Evolutionary conservation across 2,888 invertebrate genomes (phyloP).

Genomic region (Rhamnusium bicolor): DNA sequence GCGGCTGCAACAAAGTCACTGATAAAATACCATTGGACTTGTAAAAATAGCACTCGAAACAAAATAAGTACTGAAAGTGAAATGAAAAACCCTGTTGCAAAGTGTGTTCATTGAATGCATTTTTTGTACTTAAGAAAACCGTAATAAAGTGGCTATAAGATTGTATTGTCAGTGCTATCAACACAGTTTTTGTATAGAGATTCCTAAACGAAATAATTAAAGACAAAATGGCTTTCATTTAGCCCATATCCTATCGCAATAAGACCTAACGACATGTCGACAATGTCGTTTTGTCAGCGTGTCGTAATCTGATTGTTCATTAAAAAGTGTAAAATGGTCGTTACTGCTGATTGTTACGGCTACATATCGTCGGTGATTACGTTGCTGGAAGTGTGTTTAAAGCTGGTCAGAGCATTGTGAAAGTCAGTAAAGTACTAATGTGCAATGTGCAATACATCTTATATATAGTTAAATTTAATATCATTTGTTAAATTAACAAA

Average conservation of each 20-base stretch:
- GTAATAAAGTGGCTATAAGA: constrained; percentile 37
- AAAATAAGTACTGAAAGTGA: neutral
- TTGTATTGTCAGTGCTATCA: constrained; percentile 37
- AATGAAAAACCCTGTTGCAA: constrained; percentile 15
- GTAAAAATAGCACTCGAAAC: constrained; percentile 5
- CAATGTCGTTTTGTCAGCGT: constrained; percentile 51
- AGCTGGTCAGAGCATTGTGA: neutral
- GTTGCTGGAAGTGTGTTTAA: constrained; percentile 12
- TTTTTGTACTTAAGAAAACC: constrained; percentile 41
- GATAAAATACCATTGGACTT: neutral
- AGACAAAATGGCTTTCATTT: constrained; percentile 50
- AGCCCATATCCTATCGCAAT: constrained; percentile 49
- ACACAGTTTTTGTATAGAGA: constrained; percentile 40
- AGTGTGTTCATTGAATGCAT: constrained; percentile 45
- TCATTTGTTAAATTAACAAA: too few species aligned
- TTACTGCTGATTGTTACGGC: constrained; percentile 60
- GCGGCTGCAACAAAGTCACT: neutral
- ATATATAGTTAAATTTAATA: too few species aligned
- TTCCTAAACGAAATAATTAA: constrained; percentile 50
- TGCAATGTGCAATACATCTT: too few species aligned
- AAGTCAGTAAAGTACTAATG: too few species aligned
- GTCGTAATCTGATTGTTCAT: constrained; percentile 60
- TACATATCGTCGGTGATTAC: constrained; percentile 49
- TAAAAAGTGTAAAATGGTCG: constrained; percentile 61
- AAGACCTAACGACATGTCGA: constrained; percentile 54